Evolutionary conservation across 1,140 invertebrate species (phyloP), one percentile per base, ranked within the genome.

Genomic region (Drosophila pseudoobscura): DNA sequence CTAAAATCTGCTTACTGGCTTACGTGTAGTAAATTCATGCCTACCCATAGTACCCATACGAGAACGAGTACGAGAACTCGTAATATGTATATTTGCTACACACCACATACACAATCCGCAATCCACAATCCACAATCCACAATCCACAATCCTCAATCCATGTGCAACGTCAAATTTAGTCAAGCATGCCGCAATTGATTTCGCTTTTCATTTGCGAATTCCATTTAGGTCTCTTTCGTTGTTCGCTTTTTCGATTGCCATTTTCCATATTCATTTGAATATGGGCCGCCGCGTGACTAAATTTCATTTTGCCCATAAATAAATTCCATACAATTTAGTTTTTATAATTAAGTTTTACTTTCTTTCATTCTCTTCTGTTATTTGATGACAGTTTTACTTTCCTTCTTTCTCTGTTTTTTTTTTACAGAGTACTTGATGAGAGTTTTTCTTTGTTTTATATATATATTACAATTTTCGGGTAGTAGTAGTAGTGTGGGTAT

Each of bases 21-120:
- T 82, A 82, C 54, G 69, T 77, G 50, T 83, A 83, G 80, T 83
- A 83, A 83, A 83, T 83, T 83, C 79, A 78, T 83, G 75, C 59
- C 79, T 83, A 83, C 79, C 76, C 60, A 66, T 63, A 58, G 61
- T 77, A 74, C 35, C 3, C 35, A 39, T 13, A 13, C 35, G 9
- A 47, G 29, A 26, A 53, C 39, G 9, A 4, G 50, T 49, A 22
- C 9, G 35, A 47, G 43, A 17, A 54, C 39, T 29, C 9, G 50
- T 49, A 31, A 56, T 50, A 56, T 50, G 57, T 64, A 56, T 50
- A 69, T 64, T 69, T 64, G 45, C 63, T 46, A 63, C 60, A 62
- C 60, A 45, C 17, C 24, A 26, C 24, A 5, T 5, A 51, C 44
- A 26, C 39, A 45, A 20, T 17, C 17, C 17, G 17, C 22, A 62